A percentile compares a stretch with the other conserved stretches of the same genome.
Conservation (phyloP, 2,888 invertebrate species). For the Mesorhabditis belari region DNA sequence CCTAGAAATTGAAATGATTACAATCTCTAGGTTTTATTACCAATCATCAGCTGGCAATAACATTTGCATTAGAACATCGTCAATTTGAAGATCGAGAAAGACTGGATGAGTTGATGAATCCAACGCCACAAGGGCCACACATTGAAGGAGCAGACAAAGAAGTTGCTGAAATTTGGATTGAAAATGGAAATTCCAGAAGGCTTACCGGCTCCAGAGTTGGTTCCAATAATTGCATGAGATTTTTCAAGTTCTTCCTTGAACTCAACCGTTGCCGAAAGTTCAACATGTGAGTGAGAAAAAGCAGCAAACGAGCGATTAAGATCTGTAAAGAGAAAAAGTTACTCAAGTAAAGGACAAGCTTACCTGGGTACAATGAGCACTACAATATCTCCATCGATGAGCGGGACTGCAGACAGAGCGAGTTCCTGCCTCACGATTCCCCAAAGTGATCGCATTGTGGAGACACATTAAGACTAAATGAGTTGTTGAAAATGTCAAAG, state of each 20-base stretch:
- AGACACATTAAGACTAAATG: constrained; percentile 61
- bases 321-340: constrained; percentile 3
- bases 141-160: constrained; percentile 63
- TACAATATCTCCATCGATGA: constrained; percentile 58
- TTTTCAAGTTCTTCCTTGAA: constrained; percentile 61
- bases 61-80: constrained; percentile 62
- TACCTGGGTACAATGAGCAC: constrained; percentile 32
- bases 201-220: constrained; percentile 66
- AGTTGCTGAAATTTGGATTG: constrained; percentile 63
- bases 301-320: constrained; percentile 60
- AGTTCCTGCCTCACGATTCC: constrained; percentile 62
- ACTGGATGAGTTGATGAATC: constrained; percentile 61
- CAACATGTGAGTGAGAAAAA: constrained; percentile 61
- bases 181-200: no score
- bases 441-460: constrained; percentile 63
- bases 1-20: constrained; percentile 30
- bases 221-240: constrained; percentile 62
- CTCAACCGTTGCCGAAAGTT: constrained; percentile 61
- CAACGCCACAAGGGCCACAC: constrained; percentile 62
- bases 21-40: constrained; percentile 5
- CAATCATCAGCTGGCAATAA: constrained; percentile 66
- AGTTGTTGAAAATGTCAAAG: no score
- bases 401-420: constrained; percentile 64
- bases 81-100: constrained; percentile 61
- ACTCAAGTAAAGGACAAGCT: not conserved